Evolutionary conservation across 2,888 invertebrate species (phyloP), one percentile per base, ranked within the genome.

Genomic region (Lochmaea crataegi): DNA sequence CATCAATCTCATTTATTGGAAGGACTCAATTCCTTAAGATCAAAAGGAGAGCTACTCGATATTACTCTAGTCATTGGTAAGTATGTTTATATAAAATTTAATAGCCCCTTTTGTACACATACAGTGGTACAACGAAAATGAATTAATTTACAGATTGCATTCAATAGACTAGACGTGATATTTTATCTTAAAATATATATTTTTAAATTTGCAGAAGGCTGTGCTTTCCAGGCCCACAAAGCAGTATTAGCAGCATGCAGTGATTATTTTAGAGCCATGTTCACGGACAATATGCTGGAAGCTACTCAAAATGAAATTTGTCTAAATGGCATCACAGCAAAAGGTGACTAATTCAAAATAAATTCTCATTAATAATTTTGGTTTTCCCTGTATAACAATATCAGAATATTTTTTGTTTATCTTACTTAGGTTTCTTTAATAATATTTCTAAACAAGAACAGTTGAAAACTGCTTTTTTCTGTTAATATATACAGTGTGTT

Each of bases 191-290:
- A n/a, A n/a, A n/a, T n/a, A n/a, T n/a, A n/a, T n/a, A n/a, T n/a
- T n/a, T n/a, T n/a, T n/a, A n/a, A n/a, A n/a, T n/a, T n/a, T 77
- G 12, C 71, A 78, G 78, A 91, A 80, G 91, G 90, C 38, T 88
- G 89, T 79, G 86, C 89, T 12, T 92, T 92, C 81, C 89, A 89
- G 88, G 93, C 92, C 0, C 93, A 94, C 82, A 89, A 92, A 76
- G 92, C 91, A 0, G 92, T 93, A 1, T 85, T 93, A 74, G 92
- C 93, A 3, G 91, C 93, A 41, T 92, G 92, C 81, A 92, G 92
- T 80, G 92, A 92, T 81, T 94, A 93, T 80, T 94, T 94, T 85
- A 89, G 92, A 77, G 93, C 93, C 66, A 93, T 93, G 93, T 94
- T 94, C 81, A 92, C 92, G 0, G 91, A 90, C 83, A 91, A 90